Evolutionary conservation across 2,113 vertebrate species (phyloP).

Genomic region (Panthera leo): DNA sequence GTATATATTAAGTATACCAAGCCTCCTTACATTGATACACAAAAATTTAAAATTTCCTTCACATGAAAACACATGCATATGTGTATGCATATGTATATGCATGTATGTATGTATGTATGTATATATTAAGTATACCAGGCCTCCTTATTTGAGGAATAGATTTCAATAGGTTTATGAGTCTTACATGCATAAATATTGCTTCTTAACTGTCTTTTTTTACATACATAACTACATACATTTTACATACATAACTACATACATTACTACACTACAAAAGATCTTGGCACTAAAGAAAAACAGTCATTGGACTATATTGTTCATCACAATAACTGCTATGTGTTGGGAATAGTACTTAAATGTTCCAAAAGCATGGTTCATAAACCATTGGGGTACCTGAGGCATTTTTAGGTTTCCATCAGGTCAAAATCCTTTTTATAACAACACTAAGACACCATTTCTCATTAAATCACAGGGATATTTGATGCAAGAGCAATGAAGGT

Average conservation of each 20-base stretch:
- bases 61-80: too few species aligned
- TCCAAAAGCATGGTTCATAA: not conserved
- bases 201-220: not conserved
- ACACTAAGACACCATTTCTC: not conserved
- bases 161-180: not conserved
- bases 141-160: not conserved
- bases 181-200: not conserved
- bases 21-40: not conserved
- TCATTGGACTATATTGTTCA: not conserved
- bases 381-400: rapidly evolving
- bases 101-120: not conserved
- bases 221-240: not conserved
- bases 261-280: not conserved
- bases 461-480: not conserved
- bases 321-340: not conserved
- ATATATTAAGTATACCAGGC: not conserved
- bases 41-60: too few species aligned
- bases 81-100: too few species aligned
- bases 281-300: not conserved
- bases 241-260: not conserved
- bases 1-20: not conserved
- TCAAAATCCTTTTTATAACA: not conserved
- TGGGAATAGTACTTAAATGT: not conserved
- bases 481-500: not conserved
- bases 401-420: not conserved